phyloP scores from a whole-genome alignment of 2,113 vertebrate species.

The Patagioenas fasciata region DNA sequence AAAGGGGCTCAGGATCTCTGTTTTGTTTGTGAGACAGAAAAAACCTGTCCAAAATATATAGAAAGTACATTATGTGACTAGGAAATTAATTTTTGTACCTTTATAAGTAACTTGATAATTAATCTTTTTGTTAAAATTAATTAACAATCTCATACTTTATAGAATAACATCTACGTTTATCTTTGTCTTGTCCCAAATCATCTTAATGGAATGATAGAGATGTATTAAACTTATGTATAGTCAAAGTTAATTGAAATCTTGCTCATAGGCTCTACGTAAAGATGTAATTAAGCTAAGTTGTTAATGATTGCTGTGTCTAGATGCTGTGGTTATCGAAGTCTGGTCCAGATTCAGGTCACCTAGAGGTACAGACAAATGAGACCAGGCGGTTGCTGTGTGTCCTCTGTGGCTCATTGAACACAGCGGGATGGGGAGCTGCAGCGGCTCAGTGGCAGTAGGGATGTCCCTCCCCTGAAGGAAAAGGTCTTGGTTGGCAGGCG shows the following conservation, averaged over 20 bases:
- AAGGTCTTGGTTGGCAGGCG: not conserved
- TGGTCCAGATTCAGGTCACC: not conserved
- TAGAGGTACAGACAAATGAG: not conserved
- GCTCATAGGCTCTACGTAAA: not conserved
- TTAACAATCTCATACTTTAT: not conserved
- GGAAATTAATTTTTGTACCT: not conserved
- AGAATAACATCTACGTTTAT: conserved; percentile 26
- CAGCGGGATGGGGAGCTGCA: not conserved
- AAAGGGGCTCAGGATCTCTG: not conserved
- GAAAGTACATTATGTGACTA: not conserved
- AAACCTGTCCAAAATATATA: not conserved
- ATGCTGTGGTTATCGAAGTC: not conserved
- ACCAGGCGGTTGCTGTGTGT: not conserved
- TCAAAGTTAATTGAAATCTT: conserved; percentile 52
- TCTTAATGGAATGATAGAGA: conserved; percentile 6
- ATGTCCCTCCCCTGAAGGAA: not conserved
- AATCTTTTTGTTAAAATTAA: conserved; percentile 2
- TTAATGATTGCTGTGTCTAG: not conserved
- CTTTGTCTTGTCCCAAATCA: conserved; percentile 30
- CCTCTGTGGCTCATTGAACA: not conserved
- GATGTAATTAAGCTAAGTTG: conserved; percentile 24
- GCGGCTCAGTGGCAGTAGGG: not conserved
- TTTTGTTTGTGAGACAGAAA: not conserved
- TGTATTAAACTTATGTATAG: not conserved
- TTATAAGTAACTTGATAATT: conserved; percentile 43